Evolutionary conservation across 1,140 invertebrate genomes (phyloP), one percentile per base, ranked within the genome.

Genomic region (Eueides isabella): DNA sequence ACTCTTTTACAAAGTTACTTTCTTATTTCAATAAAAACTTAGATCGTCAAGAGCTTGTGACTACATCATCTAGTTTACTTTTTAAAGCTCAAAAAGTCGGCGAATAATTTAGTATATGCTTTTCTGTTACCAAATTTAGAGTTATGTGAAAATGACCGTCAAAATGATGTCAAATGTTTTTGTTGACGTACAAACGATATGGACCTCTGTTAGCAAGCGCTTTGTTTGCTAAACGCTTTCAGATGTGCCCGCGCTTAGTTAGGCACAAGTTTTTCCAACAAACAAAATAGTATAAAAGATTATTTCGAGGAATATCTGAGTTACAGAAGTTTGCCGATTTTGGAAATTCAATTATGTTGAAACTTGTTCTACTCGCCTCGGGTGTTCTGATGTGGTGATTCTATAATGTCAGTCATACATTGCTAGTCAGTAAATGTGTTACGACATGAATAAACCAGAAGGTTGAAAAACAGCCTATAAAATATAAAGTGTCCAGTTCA

Each of bases 391-490:
- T 91, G 87, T 87, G 85, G 80, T 88, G 88, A 88, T 84, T 89
- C 83, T 78, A 85, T 89, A 89, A 90, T 90, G 77, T 74, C 76
- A 78, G 79, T 81, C 80, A 83, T 84, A 87, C 82, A 86, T 85
- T 81, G 74, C 76, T 81, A 85, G 81, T 80, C 66, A 67, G 81
- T 83, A 83, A 85, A 84, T 82, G 81, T 83, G 81, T 87, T 81
- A 85, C 79, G 79, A 74, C 73, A 78, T 82, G 83, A 88, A 89
- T 83, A 88, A 86, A 76, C 80, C 85, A 84, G 70, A 74, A 78
- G 71, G 78, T 65, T 73, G 71, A 80, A 77, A 79, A 80, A 77
- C 78, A 77, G 72, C 64, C 64, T 61, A 75, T 76, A 84, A 84
- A 75, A 64, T 44, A 16, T 62, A n/a, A 12, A 26, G 23, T 19